Evolutionary conservation across 2,113 vertebrate genomes (phyloP).

Genomic region (Callipepla californica): DNA sequence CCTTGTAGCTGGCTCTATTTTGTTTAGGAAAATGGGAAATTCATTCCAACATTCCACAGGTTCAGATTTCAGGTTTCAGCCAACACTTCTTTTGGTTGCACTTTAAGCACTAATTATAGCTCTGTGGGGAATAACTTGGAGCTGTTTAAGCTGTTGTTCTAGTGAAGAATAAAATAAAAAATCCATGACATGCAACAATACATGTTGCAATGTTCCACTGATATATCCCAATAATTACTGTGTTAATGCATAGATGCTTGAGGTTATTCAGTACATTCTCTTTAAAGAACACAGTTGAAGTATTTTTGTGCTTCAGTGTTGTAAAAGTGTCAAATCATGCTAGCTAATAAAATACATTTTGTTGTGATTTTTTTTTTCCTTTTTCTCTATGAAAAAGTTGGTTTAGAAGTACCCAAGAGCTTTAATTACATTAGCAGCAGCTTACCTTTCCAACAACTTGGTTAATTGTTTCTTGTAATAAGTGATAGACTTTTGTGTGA

Average conservation of each 20-base stretch:
- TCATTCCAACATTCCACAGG: slow-evolving; percentile 15
- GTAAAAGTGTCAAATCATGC: not conserved
- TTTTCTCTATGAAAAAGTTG: not conserved
- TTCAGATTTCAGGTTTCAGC: slow-evolving; percentile 54
- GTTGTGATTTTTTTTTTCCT: not conserved
- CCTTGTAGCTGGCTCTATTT: slow-evolving; percentile 2
- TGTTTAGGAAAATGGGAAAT: slow-evolving; percentile 28
- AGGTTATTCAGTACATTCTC: not conserved
- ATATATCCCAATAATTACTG: not conserved
- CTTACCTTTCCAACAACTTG: not conserved
- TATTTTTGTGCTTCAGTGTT: not conserved
- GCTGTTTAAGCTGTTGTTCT: slow-evolving; percentile 49
- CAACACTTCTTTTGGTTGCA: slow-evolving; percentile 34
- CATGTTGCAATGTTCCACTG: not conserved
- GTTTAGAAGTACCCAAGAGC: not conserved
- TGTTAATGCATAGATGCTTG: not conserved
- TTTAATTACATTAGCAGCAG: not conserved
- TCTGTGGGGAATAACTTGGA: slow-evolving; percentile 53
- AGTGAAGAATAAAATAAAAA: slow-evolving; percentile 24
- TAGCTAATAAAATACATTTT: not conserved
- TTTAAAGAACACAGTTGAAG: not conserved
- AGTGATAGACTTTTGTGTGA: not conserved
- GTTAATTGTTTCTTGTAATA: not conserved
- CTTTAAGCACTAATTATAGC: slow-evolving; percentile 61
- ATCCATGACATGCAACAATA: not conserved